These are phyloP conservation scores for Onychomys arenicola DNA, from an alignment of 2,797 vertebrate genomes.

Conservation along the genomic window DNA sequence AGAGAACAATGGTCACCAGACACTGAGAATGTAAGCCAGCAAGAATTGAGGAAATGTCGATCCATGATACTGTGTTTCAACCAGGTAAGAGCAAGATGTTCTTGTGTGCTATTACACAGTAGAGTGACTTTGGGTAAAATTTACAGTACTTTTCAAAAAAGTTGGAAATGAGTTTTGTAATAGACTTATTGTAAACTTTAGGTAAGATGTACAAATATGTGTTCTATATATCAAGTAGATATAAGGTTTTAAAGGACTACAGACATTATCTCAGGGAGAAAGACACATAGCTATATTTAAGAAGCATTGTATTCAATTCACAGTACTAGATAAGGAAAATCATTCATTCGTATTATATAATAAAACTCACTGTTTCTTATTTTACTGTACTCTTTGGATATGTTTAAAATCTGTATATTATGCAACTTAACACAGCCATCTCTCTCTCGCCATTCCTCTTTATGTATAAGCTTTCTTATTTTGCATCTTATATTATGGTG, in stretches of 20 bases:
- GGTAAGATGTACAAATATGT: not conserved
- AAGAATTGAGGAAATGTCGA: not conserved
- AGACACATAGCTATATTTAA: no score
- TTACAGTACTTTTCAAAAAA: not conserved
- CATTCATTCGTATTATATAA: not conserved
- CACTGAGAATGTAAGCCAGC: fast-evolving
- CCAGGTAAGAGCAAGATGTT: not conserved
- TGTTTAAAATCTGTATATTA: not conserved
- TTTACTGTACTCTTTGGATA: not conserved
- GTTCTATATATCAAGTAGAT: not conserved
- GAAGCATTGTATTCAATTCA: not conserved
- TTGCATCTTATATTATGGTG: not conserved
- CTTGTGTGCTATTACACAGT: not conserved
- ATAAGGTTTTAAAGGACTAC: not conserved
- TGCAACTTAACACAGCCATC: not conserved
- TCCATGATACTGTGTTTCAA: not conserved
- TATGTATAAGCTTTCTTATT: not conserved
- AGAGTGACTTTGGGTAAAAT: not conserved
- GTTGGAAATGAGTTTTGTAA: not conserved
- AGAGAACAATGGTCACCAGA: not conserved
- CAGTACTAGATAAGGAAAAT: not conserved
- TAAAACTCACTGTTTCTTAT: not conserved
- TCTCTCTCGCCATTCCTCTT: not conserved
- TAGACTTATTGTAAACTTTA: not conserved
- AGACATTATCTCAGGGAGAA: no score